Percentiles rank a stretch among this genome's conserved stretches.
Conservation (phyloP, 2,888 invertebrate species). For the Drosophila subsilvestris region DNA sequence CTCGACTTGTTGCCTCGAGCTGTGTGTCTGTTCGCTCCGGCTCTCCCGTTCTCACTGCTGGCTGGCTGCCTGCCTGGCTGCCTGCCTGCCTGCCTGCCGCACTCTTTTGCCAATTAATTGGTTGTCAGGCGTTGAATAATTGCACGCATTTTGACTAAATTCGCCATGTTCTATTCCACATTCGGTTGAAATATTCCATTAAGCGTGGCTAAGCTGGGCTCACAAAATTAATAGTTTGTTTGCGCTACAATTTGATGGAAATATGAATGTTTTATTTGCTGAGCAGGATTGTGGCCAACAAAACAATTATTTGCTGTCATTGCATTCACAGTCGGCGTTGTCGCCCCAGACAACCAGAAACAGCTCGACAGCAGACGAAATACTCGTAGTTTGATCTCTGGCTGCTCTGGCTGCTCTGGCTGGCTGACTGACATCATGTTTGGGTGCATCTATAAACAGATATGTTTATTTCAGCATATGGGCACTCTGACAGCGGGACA, state of each 20-base stretch:
- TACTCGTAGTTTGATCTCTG: slow-evolving; percentile 8
- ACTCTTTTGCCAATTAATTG: slow-evolving; percentile 49
- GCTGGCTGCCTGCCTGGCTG: no score
- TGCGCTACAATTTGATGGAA: slow-evolving; percentile 47
- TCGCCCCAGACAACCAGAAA: not conserved
- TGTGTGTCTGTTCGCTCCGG: slow-evolving; percentile 15
- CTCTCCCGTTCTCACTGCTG: slow-evolving; percentile 6
- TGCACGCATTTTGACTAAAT: slow-evolving; percentile 49
- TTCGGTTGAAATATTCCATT: slow-evolving; percentile 19
- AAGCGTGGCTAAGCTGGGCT: slow-evolving; percentile 32
- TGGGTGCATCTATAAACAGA: slow-evolving; percentile 30
- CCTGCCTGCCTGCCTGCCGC: not conserved
- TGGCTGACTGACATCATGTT: slow-evolving; percentile 39
- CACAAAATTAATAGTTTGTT: slow-evolving; percentile 53
- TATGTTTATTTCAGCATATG: slow-evolving; percentile 33
- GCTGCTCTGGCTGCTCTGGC: slow-evolving; percentile 9
- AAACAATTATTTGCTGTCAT: slow-evolving; percentile 62
- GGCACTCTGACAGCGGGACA: slow-evolving; percentile 31
- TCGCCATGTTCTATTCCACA: slow-evolving; percentile 23
- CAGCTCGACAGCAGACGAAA: not conserved
- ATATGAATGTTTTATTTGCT: slow-evolving; percentile 63
- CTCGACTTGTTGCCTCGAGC: slow-evolving; percentile 38
- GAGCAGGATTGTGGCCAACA: slow-evolving; percentile 26
- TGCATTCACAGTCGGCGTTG: slow-evolving; percentile 7
- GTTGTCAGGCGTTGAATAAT: slow-evolving; percentile 60